Conservation (phyloP, 2,888 invertebrate genomes). For the Hipparchia semele region DNA sequence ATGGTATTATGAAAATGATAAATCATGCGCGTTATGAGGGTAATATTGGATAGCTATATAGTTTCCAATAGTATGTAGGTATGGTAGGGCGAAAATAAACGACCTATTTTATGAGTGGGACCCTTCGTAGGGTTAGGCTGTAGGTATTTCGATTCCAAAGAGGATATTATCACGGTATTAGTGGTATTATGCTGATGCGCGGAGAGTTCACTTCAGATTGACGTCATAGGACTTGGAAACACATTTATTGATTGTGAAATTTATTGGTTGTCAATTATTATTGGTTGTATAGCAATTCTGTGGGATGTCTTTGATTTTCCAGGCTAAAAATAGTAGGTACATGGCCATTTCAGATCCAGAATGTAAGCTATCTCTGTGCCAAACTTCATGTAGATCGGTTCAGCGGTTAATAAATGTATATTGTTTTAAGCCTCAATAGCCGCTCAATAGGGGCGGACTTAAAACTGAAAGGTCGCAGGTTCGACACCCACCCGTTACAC, state of each 20-base stretch:
- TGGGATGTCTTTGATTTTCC: too few species aligned
- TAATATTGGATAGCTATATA: constrained; percentile 35
- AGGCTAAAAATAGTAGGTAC: too few species aligned
- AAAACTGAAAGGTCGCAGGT: too few species aligned
- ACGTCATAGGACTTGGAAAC: constrained; percentile 49
- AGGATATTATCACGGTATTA: constrained; percentile 74
- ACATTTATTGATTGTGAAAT: neutral
- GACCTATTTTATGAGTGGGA: constrained; percentile 62
- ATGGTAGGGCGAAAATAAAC: constrained; percentile 57
- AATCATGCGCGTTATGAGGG: constrained; percentile 3
- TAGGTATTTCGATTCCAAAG: constrained; percentile 68
- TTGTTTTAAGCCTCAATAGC: too few species aligned
- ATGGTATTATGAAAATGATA: neutral
- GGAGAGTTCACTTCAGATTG: constrained; percentile 53
- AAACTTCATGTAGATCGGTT: too few species aligned
- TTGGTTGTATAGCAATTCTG: too few species aligned
- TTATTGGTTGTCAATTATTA: neutral
- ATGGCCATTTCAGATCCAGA: too few species aligned
- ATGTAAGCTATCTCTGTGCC: too few species aligned
- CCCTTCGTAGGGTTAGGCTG: constrained; percentile 48
- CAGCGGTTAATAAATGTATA: too few species aligned
- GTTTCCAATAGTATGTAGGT: constrained; percentile 51
- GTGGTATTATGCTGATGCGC: constrained; percentile 78
- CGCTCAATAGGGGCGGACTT: too few species aligned
- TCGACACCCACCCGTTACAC: too few species aligned